Base-by-base conservation (phyloP, 2,113 vertebrate genomes). In the Rhinolophus ferrumequinum region DNA sequence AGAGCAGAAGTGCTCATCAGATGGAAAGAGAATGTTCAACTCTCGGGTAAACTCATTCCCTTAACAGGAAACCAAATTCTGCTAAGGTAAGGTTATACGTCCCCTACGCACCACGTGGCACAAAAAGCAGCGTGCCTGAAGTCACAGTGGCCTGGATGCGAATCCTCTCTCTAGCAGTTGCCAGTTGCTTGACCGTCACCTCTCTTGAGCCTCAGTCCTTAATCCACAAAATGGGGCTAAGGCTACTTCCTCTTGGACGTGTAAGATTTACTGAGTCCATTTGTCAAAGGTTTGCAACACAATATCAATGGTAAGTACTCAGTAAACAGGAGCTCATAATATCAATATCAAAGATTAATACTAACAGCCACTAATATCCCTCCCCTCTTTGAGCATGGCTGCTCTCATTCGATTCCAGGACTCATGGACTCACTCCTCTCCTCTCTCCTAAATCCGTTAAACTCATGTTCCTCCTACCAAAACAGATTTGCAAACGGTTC, bases 1-100 rank as follows among this genome's bases (percentile, higher is more conserved):
- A 26, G 69, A 66, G 80, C 56, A 72, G 2, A 77, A 66, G 14
- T 1, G 13, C 69, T 91, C 82, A 9, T 21, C 35, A 4, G 35
- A 41, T 44, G 35, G 58, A 85, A 82, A 38, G 28, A 54, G 50
- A 84, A 94, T 41, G 72, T 44, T 56, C 35, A 62, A 41, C 75
- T 70, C 52, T 89, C 6, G 2, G 58, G 44, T 35, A 87, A 96
- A 94, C 62, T 35, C 60, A 56, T 35, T 73, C 81, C 26, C 35
- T 47, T 60, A 64, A 87, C 5, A 54, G 58, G n/a, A 95, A 95
- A 86, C 50, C 72, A 89, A 94, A 44, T 50, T 86, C 84, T 38
- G 64, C 62, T 64, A 82, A 88, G 52, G 60, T 44, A 52, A 79
- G n/a, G 82, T 50, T 44, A 69, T 33, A 77, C 22, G 15, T 73